A percentile compares a stretch with the other conserved stretches of the same genome.
These are phyloP conservation scores for Pegoplata infirma DNA, from an alignment of 2,888 invertebrate species.

Conservation along the genomic window DNA sequence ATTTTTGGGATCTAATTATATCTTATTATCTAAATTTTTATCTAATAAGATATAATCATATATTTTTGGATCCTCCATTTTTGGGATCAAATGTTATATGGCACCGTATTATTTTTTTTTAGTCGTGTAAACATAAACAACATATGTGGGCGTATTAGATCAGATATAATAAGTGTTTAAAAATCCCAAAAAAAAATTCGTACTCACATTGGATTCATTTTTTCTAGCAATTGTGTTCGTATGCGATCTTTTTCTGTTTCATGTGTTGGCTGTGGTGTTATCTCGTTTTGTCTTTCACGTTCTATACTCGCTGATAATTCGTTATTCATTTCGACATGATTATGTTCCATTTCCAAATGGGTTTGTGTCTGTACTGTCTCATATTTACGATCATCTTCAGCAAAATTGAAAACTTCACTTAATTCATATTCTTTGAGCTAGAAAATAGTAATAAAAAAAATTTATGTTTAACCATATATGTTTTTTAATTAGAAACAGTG, in stretches of 20 bases:
- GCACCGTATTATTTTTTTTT: no score
- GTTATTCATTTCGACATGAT: conserved; percentile 84
- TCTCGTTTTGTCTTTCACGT: conserved; percentile 85
- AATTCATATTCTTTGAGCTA: conserved; percentile 93
- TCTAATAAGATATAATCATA: no score
- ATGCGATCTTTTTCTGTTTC: conserved; percentile 79
- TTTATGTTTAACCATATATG: not conserved
- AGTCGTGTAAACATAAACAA: no score
- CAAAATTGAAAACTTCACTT: conserved; percentile 90
- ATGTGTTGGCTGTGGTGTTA: conserved; percentile 75
- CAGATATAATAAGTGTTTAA: no score
- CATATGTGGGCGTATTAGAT: no score
- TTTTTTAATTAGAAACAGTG: no score
- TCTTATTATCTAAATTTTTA: no score
- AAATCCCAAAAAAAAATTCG: no score
- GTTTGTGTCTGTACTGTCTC: conserved; percentile 81
- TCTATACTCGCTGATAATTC: conserved; percentile 89
- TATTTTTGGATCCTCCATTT: no score
- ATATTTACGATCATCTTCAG: conserved; percentile 87
- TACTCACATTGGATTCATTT: conserved; percentile 78
- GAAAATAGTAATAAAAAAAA: conserved; percentile 11
- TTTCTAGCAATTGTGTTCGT: conserved; percentile 75
- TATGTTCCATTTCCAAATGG: conserved; percentile 77
- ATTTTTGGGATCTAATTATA: no score
- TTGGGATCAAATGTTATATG: no score